phyloP scores from a whole-genome alignment of 1,140 invertebrate genomes.

The Heliconius nattereri region DNA sequence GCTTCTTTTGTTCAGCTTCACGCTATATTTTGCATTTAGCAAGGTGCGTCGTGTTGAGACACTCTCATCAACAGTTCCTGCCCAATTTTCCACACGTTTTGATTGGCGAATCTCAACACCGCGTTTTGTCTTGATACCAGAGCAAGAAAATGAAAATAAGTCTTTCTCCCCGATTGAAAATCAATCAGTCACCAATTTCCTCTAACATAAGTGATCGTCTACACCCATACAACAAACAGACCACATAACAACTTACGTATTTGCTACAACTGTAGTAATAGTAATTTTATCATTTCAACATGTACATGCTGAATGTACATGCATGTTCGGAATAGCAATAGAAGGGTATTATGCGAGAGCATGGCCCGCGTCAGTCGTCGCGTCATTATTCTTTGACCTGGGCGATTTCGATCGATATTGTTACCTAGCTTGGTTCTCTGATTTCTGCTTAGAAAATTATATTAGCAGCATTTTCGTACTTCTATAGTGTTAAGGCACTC shows the following conservation, averaged over 20 bases:
- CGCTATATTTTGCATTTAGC: background rate
- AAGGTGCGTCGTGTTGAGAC: background rate
- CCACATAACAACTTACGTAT: conserved; percentile 8
- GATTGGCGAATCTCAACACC: no score
- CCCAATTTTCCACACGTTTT: no score
- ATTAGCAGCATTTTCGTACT: background rate
- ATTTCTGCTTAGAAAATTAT: background rate
- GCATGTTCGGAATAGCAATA: conserved; percentile 21
- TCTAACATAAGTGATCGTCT: no score
- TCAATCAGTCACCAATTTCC: no score
- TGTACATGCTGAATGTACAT: background rate
- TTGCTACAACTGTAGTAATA: conserved; percentile 16
- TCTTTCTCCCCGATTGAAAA: no score
- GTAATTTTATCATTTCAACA: conserved; percentile 24
- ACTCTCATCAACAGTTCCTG: no score
- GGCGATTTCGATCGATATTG: conserved; percentile 6
- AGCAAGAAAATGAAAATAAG: no score
- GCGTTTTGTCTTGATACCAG: no score
- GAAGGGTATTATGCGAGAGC: conserved; percentile 20
- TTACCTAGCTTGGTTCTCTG: background rate
- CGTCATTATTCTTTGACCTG: conserved; percentile 26
- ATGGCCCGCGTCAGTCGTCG: conserved; percentile 14
- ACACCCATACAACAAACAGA: background rate
- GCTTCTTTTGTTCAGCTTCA: background rate
- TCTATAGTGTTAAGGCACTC: background rate